Evolutionary conservation across 2,888 invertebrate species (phyloP).

Genomic region (Sphaerolaimus hirsutus): DNA sequence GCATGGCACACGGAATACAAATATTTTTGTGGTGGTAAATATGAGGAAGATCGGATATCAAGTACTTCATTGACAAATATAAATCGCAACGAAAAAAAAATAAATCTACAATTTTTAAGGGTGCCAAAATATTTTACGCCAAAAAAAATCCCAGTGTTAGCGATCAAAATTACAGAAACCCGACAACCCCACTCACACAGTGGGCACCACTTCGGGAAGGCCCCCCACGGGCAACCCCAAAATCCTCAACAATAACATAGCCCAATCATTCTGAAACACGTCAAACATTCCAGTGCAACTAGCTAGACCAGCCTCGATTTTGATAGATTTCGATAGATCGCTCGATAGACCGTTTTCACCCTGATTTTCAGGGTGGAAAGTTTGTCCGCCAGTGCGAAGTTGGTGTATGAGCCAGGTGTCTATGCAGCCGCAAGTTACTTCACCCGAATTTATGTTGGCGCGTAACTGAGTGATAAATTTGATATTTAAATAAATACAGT

Average conservation of each 20-base stretch:
- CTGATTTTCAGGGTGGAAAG: not conserved
- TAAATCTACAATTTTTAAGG: no score
- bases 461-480: constrained; percentile 34
- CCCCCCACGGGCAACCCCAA: not conserved
- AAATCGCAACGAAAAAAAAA: no score
- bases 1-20: no score
- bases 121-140: no score
- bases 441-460: constrained; percentile 40
- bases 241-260: not conserved
- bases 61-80: no score
- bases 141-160: no score
- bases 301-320: constrained; percentile 68
- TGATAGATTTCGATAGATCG: constrained; percentile 26
- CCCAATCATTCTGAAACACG: constrained; percentile 40
- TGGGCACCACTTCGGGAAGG: no score
- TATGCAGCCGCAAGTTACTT: constrained; percentile 46
- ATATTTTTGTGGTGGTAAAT: no score
- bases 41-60: no score
- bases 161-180: no score
- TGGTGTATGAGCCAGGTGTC: constrained; percentile 80
- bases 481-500: no score
- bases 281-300: constrained; percentile 77
- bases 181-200: no score
- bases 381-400: constrained; percentile 9
- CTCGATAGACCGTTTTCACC: not conserved